Conservation (phyloP, 2,113 vertebrate species). For the Nesospiza acunhae region DNA sequence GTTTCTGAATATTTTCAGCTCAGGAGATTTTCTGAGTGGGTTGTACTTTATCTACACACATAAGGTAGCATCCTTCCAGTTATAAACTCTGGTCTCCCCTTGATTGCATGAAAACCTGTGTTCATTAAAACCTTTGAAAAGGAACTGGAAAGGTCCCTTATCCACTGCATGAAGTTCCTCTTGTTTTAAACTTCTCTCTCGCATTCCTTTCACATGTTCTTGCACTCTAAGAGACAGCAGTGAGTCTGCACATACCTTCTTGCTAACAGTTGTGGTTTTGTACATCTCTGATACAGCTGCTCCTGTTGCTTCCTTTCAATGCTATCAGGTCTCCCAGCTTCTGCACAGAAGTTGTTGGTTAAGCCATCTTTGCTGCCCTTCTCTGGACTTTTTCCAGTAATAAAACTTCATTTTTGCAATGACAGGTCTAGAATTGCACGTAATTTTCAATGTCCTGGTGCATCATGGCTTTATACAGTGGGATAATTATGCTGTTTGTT, state of each 20-base stretch:
- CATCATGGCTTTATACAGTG: background rate
- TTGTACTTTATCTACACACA: background rate
- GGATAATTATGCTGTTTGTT: background rate
- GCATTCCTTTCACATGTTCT: background rate
- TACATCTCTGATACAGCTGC: background rate
- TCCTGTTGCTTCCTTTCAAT: background rate
- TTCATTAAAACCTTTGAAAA: background rate
- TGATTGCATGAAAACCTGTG: background rate
- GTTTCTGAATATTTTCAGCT: background rate
- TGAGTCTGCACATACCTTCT: background rate
- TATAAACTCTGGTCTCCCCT: background rate
- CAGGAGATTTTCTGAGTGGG: background rate
- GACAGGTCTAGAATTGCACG: background rate
- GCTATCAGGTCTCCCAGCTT: background rate
- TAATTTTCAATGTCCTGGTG: background rate
- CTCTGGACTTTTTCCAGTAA: background rate
- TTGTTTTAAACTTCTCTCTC: background rate
- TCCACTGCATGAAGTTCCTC: background rate
- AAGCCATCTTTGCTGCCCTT: background rate
- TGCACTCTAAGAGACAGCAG: background rate
- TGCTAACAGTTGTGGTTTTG: background rate
- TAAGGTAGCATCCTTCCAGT: background rate
- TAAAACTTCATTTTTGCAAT: background rate
- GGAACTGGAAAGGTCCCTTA: background rate
- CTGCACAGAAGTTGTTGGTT: background rate